Evolutionary conservation across 2,113 vertebrate genomes (phyloP).

Genomic region (Misgurnus mizolepis): DNA sequence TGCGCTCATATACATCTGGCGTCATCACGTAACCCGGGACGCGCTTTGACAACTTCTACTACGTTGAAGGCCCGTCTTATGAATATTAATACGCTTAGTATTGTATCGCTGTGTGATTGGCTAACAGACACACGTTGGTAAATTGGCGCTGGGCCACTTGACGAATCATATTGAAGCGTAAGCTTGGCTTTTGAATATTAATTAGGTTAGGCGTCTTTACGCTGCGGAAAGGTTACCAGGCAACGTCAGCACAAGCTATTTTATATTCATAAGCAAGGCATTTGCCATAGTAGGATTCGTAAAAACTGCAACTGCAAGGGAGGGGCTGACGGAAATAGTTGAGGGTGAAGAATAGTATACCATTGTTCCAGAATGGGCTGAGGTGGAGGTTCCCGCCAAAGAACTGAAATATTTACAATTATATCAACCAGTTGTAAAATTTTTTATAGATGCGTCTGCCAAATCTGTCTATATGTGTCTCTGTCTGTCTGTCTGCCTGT

Average conservation of each 20-base stretch:
- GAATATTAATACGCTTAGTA: constrained; percentile 10
- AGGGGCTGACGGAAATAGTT: constrained; percentile 64
- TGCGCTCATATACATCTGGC: constrained; percentile 92
- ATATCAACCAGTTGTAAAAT: neutral
- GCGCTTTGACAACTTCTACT: neutral
- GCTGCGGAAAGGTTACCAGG: neutral
- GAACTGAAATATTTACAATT: neutral
- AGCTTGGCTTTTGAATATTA: too few relatives aligned
- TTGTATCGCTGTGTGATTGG: neutral
- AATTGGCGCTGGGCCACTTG: neutral
- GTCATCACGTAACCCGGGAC: constrained; percentile 85
- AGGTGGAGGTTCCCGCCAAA: constrained; percentile 24
- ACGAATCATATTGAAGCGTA: too few relatives aligned
- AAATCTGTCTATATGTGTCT: too few relatives aligned
- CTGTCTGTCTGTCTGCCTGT: neutral
- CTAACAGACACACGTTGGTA: neutral
- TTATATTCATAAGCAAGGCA: neutral
- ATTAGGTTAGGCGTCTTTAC: too few relatives aligned
- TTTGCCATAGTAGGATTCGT: constrained; percentile 13
- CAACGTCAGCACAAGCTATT: neutral
- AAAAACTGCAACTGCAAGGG: constrained; percentile 64
- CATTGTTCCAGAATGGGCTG: constrained; percentile 7
- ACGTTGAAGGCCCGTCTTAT: neutral
- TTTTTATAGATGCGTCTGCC: neutral
- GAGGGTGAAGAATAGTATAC: constrained; percentile 10